phyloP scores from a whole-genome alignment of 2,113 vertebrate species.

The Corapipo altera region DNA sequence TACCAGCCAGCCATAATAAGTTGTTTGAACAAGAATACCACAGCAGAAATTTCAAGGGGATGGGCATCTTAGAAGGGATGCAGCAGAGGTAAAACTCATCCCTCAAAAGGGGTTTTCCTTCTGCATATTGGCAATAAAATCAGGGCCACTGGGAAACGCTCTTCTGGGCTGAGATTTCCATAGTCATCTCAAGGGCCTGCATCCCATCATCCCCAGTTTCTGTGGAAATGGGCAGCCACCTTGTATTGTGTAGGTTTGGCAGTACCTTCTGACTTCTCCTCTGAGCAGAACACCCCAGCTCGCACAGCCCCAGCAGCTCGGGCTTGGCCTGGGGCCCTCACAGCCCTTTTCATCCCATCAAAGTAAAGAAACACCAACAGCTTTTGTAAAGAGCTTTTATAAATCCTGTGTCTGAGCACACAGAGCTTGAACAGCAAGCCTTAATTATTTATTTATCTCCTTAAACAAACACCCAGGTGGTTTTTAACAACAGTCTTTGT shows the following conservation, averaged over 20 bases:
- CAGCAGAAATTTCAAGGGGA: slow-evolving; percentile 8
- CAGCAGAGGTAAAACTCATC: not conserved
- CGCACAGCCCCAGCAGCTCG: not conserved
- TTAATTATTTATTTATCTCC: slow-evolving; percentile 26
- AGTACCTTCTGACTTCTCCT: rapidly evolving
- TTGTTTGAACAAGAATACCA: not conserved
- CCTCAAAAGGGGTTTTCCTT: not conserved
- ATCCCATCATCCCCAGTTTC: not conserved
- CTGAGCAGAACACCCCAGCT: rapidly evolving
- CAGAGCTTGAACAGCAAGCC: not conserved
- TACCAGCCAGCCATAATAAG: not conserved
- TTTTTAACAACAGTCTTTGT: not conserved
- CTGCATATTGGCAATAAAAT: not conserved
- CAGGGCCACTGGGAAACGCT: not conserved
- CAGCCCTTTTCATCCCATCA: not conserved
- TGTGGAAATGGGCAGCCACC: not conserved
- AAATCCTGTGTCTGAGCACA: not conserved
- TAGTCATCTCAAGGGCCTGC: not conserved
- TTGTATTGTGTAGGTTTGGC: rapidly evolving
- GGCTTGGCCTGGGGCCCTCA: not conserved
- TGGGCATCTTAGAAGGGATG: rapidly evolving
- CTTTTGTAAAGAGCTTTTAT: slow-evolving; percentile 9
- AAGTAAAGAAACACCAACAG: not conserved
- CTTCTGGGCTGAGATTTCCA: not conserved
- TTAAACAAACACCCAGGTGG: not conserved